phyloP scores from a whole-genome alignment of 2,797 vertebrate genomes.

The Sternarchorhynchus goeldii region DNA sequence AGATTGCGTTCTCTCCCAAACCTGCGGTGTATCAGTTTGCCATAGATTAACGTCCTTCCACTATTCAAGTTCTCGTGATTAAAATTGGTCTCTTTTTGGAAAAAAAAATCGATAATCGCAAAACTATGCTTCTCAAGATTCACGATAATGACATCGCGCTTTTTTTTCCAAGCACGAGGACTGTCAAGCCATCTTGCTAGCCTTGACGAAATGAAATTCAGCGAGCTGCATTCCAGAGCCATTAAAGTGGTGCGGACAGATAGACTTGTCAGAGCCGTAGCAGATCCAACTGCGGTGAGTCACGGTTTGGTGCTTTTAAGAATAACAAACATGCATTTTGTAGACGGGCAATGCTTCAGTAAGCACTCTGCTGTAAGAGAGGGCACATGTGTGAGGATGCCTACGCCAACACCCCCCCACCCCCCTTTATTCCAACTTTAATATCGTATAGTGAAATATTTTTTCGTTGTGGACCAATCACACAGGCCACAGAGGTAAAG shows the following conservation, averaged over 20 bases:
- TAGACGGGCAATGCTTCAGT: constrained; percentile 12
- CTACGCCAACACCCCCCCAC: no score
- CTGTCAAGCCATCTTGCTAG: neutral
- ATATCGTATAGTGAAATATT: constrained; percentile 38
- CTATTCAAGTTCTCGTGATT: constrained; percentile 28
- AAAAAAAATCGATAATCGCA: constrained; percentile 9
- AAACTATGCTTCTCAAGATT: constrained; percentile 33
- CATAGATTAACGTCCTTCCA: constrained; percentile 31
- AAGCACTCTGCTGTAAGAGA: neutral
- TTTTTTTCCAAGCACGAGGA: neutral
- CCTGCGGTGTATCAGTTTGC: constrained; percentile 31
- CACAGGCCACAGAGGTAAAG: constrained; percentile 35
- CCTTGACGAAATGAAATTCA: constrained; percentile 25
- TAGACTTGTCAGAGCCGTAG: constrained; percentile 37
- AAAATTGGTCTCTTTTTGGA: constrained; percentile 33
- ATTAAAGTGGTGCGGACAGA: constrained; percentile 19
- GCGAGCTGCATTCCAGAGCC: neutral
- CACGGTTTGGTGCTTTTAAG: constrained; percentile 51
- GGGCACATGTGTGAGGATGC: neutral
- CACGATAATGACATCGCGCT: constrained; percentile 17
- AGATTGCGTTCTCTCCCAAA: constrained; percentile 1
- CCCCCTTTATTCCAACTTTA: neutral
- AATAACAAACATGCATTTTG: constrained; percentile 49
- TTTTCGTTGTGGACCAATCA: constrained; percentile 36
- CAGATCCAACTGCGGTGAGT: constrained; percentile 46